These are phyloP conservation scores for Cyclophora albipunctata DNA, from an alignment of 2,888 invertebrate genomes.

Conservation along the genomic window DNA sequence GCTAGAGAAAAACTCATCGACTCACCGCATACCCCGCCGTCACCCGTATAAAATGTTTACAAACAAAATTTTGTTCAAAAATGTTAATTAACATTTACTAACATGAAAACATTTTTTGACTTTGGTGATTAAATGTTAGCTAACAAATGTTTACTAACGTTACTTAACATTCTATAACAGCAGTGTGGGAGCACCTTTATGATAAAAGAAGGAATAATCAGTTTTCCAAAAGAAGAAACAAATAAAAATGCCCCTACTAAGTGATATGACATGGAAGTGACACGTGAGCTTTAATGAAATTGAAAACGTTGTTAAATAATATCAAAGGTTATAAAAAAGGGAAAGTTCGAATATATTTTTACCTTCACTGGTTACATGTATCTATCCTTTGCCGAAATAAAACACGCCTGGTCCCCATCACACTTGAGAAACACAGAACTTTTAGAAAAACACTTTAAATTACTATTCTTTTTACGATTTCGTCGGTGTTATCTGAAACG, in stretches of 20 bases:
- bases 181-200: too few relatives aligned
- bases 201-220: too few relatives aligned
- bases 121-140: too few relatives aligned
- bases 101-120: too few relatives aligned
- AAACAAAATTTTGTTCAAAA: too few relatives aligned
- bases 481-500: constrained; percentile 54
- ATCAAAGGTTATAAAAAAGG: not conserved
- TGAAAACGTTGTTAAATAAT: not conserved
- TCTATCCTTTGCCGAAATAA: constrained; percentile 35
- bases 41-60: too few relatives aligned
- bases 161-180: too few relatives aligned
- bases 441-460: constrained; percentile 26
- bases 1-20: too few relatives aligned
- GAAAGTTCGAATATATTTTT: constrained; percentile 9
- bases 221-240: not conserved
- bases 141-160: too few relatives aligned
- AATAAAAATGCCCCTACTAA: not conserved
- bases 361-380: constrained; percentile 45
- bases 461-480: constrained; percentile 24
- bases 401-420: constrained; percentile 45
- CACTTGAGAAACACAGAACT: constrained; percentile 28
- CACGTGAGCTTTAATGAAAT: too few relatives aligned
- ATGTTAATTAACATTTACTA: too few relatives aligned
- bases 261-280: not conserved
- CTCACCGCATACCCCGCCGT: too few relatives aligned